phyloP scores from a whole-genome alignment of 1,140 invertebrate species.

The Chelonus insularis region DNA sequence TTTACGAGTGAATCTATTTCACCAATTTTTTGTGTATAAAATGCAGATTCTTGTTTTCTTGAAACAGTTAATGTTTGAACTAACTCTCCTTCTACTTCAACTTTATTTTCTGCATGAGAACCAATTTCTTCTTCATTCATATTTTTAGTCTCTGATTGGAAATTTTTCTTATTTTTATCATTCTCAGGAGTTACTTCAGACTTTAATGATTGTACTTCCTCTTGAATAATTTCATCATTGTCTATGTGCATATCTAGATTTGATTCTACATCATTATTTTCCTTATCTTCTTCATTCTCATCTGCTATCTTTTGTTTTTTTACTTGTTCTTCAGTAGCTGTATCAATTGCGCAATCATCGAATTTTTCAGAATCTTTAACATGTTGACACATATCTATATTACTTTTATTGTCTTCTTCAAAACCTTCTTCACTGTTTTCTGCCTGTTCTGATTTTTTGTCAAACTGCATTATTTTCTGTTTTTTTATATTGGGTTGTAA shows the following conservation, averaged over 20 bases:
- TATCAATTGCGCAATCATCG: slow-evolving; percentile 68
- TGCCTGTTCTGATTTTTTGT: slow-evolving; percentile 57
- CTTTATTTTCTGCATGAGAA: slow-evolving; percentile 50
- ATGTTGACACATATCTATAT: slow-evolving; percentile 81
- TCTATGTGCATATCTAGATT: slow-evolving; percentile 63
- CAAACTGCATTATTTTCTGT: slow-evolving; percentile 57
- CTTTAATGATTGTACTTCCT: slow-evolving; percentile 39
- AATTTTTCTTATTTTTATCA: slow-evolving; percentile 35
- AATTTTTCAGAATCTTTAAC: slow-evolving; percentile 76
- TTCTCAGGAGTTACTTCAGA: slow-evolving; percentile 60
- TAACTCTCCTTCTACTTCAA: slow-evolving; percentile 77
- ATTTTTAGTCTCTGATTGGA: slow-evolving; percentile 19
- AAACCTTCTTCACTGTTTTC: slow-evolving; percentile 59
- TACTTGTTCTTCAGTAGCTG: slow-evolving; percentile 82
- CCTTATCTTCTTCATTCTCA: slow-evolving; percentile 62
- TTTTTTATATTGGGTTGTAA: slow-evolving; percentile 59
- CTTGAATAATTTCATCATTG: slow-evolving; percentile 39
- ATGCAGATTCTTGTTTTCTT: slow-evolving; percentile 72
- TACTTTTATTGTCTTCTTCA: slow-evolving; percentile 54
- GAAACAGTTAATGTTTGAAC: slow-evolving; percentile 69
- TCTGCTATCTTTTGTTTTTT: slow-evolving; percentile 69
- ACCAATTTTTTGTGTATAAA: slow-evolving; percentile 66
- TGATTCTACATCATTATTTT: slow-evolving; percentile 61
- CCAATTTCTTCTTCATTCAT: slow-evolving; percentile 40
- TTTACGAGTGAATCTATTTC: slow-evolving; percentile 26